Evolutionary conservation across 1,140 invertebrate genomes (phyloP).

Genomic region (Coptotermes formosanus): DNA sequence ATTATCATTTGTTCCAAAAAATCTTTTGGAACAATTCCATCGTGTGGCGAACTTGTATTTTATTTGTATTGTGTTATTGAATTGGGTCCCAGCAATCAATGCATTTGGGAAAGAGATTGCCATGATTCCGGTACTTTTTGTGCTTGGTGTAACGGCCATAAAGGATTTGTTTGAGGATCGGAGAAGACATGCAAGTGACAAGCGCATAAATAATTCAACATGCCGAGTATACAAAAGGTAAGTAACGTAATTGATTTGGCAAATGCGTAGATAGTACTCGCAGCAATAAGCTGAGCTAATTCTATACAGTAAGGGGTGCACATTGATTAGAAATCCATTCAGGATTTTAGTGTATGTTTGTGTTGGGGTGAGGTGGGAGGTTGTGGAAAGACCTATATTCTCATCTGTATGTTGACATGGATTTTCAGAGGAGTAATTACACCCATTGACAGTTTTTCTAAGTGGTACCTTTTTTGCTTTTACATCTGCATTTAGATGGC

Average conservation of each 20-base stretch:
- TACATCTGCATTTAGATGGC: no score
- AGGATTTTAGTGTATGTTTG: no score
- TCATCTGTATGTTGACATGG: no score
- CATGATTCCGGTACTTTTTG: constrained; percentile 92
- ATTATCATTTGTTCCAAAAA: constrained; percentile 93
- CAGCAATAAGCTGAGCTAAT: no score
- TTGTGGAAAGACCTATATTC: no score
- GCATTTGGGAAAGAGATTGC: constrained; percentile 96
- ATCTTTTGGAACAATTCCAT: constrained; percentile 97
- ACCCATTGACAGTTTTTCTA: no score
- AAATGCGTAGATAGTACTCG: no score
- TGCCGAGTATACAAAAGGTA: constrained; percentile 88
- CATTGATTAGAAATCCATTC: no score
- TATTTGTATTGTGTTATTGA: constrained; percentile 92
- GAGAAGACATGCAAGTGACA: constrained; percentile 83
- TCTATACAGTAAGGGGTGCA: no score
- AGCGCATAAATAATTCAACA: constrained; percentile 89
- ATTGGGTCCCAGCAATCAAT: constrained; percentile 91
- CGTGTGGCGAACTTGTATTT: constrained; percentile 98
- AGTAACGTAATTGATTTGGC: background rate
- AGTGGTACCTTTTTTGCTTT: no score
- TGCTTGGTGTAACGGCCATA: constrained; percentile 92
- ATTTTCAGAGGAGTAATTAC: no score
- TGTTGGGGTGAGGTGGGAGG: no score
- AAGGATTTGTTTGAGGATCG: constrained; percentile 98